Conservation (phyloP, 2,113 vertebrate species). For the Fregata magnificens region DNA sequence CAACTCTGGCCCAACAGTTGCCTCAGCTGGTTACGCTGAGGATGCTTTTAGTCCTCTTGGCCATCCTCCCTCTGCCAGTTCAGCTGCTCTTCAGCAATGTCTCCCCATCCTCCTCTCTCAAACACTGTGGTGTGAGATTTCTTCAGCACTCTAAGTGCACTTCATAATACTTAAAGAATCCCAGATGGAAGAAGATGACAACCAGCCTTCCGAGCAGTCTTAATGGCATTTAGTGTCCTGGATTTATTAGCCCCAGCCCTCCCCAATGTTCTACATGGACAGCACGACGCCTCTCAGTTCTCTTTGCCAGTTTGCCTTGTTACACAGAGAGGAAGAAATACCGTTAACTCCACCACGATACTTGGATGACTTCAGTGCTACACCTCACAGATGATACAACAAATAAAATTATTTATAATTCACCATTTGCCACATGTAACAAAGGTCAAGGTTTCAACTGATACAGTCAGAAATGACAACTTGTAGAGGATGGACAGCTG, state of each 20-base stretch:
- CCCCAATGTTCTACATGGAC: not conserved
- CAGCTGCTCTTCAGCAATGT: not conserved
- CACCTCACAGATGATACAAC: not conserved
- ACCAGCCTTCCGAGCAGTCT: not conserved
- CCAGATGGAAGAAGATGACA: not conserved
- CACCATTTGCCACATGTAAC: not conserved
- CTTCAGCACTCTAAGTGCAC: not conserved
- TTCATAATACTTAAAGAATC: not conserved
- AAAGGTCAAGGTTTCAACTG: not conserved
- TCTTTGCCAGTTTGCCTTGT: not conserved
- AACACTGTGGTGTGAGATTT: not conserved
- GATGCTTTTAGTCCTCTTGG: not conserved
- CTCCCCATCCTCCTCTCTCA: not conserved
- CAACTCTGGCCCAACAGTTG: accelerated
- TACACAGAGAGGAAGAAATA: not conserved
- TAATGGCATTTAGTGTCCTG: not conserved
- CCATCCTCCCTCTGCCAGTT: not conserved
- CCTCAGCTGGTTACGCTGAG: too few species aligned
- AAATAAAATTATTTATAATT: not conserved
- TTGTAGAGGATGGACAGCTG: not conserved
- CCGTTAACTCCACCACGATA: not conserved
- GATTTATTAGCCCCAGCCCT: not conserved
- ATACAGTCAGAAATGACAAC: not conserved
- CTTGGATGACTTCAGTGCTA: not conserved
- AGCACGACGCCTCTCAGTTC: not conserved